These are phyloP conservation scores for Hemithea aestivaria DNA, from an alignment of 2,888 invertebrate genomes.

Conservation along the genomic window DNA sequence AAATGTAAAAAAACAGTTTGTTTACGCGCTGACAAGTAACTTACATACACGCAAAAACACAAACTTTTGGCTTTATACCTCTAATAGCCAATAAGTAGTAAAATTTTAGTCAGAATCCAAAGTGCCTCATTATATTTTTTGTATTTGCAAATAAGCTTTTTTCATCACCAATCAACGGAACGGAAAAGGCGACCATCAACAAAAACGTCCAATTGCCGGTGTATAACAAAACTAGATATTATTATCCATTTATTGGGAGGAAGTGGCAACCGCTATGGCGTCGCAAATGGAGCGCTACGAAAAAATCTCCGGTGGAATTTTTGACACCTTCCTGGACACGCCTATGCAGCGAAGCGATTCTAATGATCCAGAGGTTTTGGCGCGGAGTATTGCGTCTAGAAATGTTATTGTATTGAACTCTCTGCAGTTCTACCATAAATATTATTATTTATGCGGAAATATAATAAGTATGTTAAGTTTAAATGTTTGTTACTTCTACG, in stretches of 20 bases:
- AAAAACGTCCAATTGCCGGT: conserved; percentile 56
- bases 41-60: not conserved
- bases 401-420: not conserved
- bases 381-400: too few relatives aligned
- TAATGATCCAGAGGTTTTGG: too few relatives aligned
- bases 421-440: too few relatives aligned
- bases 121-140: too few relatives aligned
- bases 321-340: conserved; percentile 13
- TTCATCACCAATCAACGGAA: conserved; percentile 36
- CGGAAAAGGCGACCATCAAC: conserved; percentile 44
- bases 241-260: conserved; percentile 73
- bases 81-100: too few relatives aligned
- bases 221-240: conserved; percentile 56
- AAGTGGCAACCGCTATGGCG: conserved; percentile 60
- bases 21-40: too few relatives aligned
- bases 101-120: too few relatives aligned
- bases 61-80: too few relatives aligned
- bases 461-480: too few relatives aligned
- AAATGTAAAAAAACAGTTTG: too few relatives aligned
- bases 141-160: not conserved
- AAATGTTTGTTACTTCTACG: too few relatives aligned
- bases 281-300: conserved; percentile 45
- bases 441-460: too few relatives aligned
- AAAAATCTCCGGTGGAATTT: conserved; percentile 19
- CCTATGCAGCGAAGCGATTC: not conserved